Base-by-base conservation (phyloP, 2,888 invertebrate genomes). In the Camponotus fellah region DNA sequence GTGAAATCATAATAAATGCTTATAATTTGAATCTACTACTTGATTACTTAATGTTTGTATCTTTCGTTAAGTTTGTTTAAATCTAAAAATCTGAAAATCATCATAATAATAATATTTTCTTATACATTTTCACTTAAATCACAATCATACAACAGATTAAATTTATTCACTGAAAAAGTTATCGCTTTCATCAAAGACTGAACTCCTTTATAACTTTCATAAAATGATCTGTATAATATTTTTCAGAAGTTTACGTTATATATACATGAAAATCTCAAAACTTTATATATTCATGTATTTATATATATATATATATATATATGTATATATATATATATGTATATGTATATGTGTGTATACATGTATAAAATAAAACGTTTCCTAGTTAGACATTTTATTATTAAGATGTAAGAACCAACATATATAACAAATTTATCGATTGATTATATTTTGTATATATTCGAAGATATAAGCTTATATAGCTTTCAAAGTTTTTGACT, bases 381-480 rank as follows among this genome's bases (percentile, higher is more conserved):
- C 21, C 37, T 56, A 74, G 60, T 32, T 5, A 43, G 60, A 60
- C 12, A 60, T 74, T 60, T 74, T 74, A 32, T 74, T 60, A 74
- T 74, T 62, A 32, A 74, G 43, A 32, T 74, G 58, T 56, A 72
- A 72, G 26, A 72, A 43, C 43, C 53, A 40, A 43, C 26, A 21
- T 14, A 53, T n/a, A n/a, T 37, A 32, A 32, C 14, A 62, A 43
- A 60, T 32, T 60, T 74, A 74, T 74, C n/a, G 9, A 74, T 14
- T 60, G 32, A 74, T 60, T 74, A 74, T 26, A 60, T 43, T 60
- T 60, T 43, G 21, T 72, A 32, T 49, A 49, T 74, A 74, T 74
- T 62, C 60, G 14, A 60, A 60, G 17, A 58, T 17, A 37, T 72
- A 26, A 60, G 17, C 32, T 49, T 49, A 69, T 49, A 49, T 69